Evolutionary conservation across 2,888 invertebrate species (phyloP).

Genomic region (Pammene aurita): DNA sequence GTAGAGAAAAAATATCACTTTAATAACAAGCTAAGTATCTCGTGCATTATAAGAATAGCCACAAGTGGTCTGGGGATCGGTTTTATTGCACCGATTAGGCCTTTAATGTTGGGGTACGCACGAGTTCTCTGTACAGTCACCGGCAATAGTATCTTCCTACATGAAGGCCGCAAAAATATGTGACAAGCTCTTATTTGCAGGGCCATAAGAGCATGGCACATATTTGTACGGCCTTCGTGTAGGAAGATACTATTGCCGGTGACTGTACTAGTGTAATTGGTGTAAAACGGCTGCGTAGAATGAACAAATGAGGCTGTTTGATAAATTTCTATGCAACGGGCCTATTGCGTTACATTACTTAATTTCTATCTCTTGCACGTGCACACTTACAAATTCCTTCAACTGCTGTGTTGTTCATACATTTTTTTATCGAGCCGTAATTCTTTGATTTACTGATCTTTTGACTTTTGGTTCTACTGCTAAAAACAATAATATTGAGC

Average conservation of each 20-base stretch:
- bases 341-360: not conserved
- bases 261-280: slow-evolving; percentile 52
- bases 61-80: slow-evolving; percentile 54
- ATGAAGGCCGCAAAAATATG: too few species aligned
- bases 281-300: slow-evolving; percentile 44
- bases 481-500: too few species aligned
- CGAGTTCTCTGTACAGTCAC: slow-evolving; percentile 52
- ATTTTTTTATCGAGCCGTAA: too few species aligned
- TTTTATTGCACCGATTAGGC: slow-evolving; percentile 63
- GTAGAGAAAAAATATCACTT: slow-evolving; percentile 8
- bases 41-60: slow-evolving; percentile 49
- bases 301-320: slow-evolving; percentile 8
- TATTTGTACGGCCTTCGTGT: too few species aligned
- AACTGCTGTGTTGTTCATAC: too few species aligned
- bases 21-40: slow-evolving; percentile 30
- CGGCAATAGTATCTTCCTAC: too few species aligned
- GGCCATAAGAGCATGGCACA: too few species aligned
- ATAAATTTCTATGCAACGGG: slow-evolving; percentile 9
- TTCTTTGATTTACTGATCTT: too few species aligned
- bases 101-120: slow-evolving; percentile 55
- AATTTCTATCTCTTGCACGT: not conserved
- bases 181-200: too few species aligned
- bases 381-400: not conserved
- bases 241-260: too few species aligned
- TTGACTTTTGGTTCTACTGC: too few species aligned